Evolutionary conservation across 2,888 invertebrate genomes (phyloP).

Genomic region (Andrena minutula): DNA sequence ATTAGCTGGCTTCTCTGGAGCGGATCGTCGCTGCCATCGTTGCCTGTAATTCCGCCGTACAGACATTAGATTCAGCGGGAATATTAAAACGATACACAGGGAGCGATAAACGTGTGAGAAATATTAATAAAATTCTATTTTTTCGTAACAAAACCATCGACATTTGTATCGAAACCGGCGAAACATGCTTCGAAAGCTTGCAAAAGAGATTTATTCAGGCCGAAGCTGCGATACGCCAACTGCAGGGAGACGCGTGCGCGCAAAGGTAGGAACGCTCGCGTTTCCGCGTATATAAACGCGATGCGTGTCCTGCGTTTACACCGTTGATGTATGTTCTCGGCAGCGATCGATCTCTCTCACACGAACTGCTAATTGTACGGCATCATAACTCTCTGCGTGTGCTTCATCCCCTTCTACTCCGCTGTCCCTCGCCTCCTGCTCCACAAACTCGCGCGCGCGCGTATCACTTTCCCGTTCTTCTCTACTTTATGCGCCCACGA

Average conservation of each 20-base stretch:
- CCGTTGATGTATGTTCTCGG: slow-evolving; percentile 84
- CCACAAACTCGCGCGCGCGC: slow-evolving; percentile 41
- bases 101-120: too few relatives aligned
- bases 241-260: slow-evolving; percentile 30
- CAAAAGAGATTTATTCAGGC: not conserved
- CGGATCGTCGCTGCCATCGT: slow-evolving; percentile 27
- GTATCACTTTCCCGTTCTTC: slow-evolving; percentile 54
- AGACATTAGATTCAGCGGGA: too few relatives aligned
- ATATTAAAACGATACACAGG: too few relatives aligned
- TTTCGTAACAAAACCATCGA: too few relatives aligned
- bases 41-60: slow-evolving; percentile 34
- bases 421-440: not conserved
- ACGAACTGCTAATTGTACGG: slow-evolving; percentile 85
- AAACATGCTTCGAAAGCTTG: too few relatives aligned
- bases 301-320: slow-evolving; percentile 80
- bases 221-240: slow-evolving; percentile 12
- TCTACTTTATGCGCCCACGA: slow-evolving; percentile 48
- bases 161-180: too few relatives aligned
- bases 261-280: slow-evolving; percentile 56
- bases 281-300: slow-evolving; percentile 71
- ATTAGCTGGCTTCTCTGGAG: slow-evolving; percentile 34
- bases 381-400: slow-evolving; percentile 83
- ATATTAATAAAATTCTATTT: too few relatives aligned
- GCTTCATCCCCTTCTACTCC: slow-evolving; percentile 53
- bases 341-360: slow-evolving; percentile 85